Base-by-base conservation (phyloP, 1,140 invertebrate genomes). In the Heliconius eleuchia region DNA sequence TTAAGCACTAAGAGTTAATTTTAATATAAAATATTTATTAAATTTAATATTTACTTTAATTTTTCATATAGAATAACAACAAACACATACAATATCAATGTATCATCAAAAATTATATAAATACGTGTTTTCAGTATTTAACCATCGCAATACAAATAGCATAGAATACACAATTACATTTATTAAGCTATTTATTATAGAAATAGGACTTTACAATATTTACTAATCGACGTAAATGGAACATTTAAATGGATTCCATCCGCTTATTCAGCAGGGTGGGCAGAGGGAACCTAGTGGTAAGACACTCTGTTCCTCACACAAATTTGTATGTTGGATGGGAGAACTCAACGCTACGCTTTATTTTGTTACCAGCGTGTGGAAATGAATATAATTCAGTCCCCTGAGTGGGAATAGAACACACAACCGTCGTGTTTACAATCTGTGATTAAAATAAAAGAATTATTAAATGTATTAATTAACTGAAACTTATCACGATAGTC, bases 1-100 rank as follows among this genome's bases (percentile, higher is more conserved):
- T 93, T 94, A 94, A 94, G 93, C 82, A 94, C 89, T 74, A 94
- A 93, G 81, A 93, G 89, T 85, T 94, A 82, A 86, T 83, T 79
- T 73, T 1, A 71, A 42, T 81, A 80, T 80, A 76, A 85, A 81
- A 71, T 83, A 84, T 82, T 83, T 78, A 78, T 80, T 74, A 37
- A n/a, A 60, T 73, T 71, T 23, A 2, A 30, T 6, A 13, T 55
- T 60, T 50, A 27, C 27, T 78, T 78, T 78, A 73, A 77, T 76
- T 50, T 76, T 27, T 66, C 60, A 66, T 66, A 66, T n/a, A 66
- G 23, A 66, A 60, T 11, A 60, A 66, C 60, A 66, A 66, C 3
- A 66, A 66, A 66, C 13, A 37, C 34, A 30, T 30, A 66, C 27
- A 66, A 66, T 30, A 66, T 66, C 11, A 27, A 66, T 27, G 27